These are phyloP conservation scores for Neria commutata DNA, from an alignment of 2,888 invertebrate species.

Conservation along the genomic window DNA sequence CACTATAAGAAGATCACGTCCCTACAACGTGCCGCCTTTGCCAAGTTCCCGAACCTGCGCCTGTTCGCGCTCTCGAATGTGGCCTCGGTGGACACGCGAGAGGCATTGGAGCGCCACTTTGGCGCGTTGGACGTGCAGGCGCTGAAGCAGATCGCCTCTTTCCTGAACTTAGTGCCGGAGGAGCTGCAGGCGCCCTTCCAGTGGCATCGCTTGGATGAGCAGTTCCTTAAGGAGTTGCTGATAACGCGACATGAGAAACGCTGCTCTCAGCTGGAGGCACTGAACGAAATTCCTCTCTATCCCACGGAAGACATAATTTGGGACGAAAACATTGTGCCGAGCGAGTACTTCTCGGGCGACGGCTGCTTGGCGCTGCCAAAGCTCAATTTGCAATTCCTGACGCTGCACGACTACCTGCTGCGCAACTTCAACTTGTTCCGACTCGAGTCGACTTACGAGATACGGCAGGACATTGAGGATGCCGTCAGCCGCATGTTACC, in stretches of 20 bases:
- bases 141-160: slow-evolving; percentile 83
- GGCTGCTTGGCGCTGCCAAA: slow-evolving; percentile 96
- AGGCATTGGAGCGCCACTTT: slow-evolving; percentile 78
- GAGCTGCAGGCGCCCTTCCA: slow-evolving; percentile 68
- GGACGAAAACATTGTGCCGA: slow-evolving; percentile 98
- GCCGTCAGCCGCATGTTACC: slow-evolving; percentile 93
- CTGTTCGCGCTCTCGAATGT: slow-evolving; percentile 93
- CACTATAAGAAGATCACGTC: slow-evolving; percentile 94
- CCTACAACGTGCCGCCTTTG: slow-evolving; percentile 92
- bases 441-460: slow-evolving; percentile 94
- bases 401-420: slow-evolving; percentile 95
- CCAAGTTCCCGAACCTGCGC: slow-evolving; percentile 84
- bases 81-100: slow-evolving; percentile 91
- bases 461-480: slow-evolving; percentile 98
- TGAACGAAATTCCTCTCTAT: slow-evolving; percentile 98
- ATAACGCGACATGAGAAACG: slow-evolving; percentile 86
- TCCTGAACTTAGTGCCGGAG: slow-evolving; percentile 85
- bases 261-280: slow-evolving; percentile 88
- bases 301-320: slow-evolving; percentile 98
- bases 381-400: slow-evolving; percentile 96
- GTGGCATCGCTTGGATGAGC: slow-evolving; percentile 80
- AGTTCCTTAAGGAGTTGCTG: slow-evolving; percentile 84
- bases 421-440: slow-evolving; percentile 97
- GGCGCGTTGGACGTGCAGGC: slow-evolving; percentile 73
- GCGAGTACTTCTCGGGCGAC: slow-evolving; percentile 96